These are phyloP conservation scores for Etheostoma nigrum DNA, from an alignment of 2,797 vertebrate species.

Conservation along the genomic window DNA sequence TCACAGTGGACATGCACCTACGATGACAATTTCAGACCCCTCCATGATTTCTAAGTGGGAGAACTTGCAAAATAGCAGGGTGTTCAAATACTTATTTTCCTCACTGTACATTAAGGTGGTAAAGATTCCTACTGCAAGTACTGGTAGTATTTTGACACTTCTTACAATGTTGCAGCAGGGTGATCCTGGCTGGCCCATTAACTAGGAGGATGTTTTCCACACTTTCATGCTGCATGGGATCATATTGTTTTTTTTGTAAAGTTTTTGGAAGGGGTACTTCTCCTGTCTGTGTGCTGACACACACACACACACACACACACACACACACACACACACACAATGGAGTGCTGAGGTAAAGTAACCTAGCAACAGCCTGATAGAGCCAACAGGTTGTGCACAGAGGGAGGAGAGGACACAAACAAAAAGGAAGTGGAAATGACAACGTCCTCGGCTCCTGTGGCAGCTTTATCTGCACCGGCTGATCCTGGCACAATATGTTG, in stretches of 20 bases:
- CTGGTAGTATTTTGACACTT: slow-evolving; percentile 26
- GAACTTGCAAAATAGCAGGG: too few relatives aligned
- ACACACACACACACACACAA: slow-evolving; percentile 8
- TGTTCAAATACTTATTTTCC: too few relatives aligned
- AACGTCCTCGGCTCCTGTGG: slow-evolving; percentile 37
- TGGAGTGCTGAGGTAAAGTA: slow-evolving; percentile 62
- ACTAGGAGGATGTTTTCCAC: slow-evolving; percentile 26
- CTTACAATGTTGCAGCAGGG: slow-evolving; percentile 3
- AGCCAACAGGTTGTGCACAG: slow-evolving; percentile 71
- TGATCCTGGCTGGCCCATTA: slow-evolving; percentile 11
- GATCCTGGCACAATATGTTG: slow-evolving; percentile 4
- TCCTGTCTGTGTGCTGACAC: slow-evolving; percentile 2
- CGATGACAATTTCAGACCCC: too few relatives aligned
- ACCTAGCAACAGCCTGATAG: slow-evolving; percentile 77
- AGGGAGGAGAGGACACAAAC: slow-evolving; percentile 54
- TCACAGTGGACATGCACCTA: too few relatives aligned
- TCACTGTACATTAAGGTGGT: neutral
- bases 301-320: slow-evolving; percentile 3
- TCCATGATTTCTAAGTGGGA: too few relatives aligned
- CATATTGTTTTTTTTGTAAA: neutral
- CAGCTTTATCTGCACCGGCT: slow-evolving; percentile 22
- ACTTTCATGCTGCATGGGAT: neutral
- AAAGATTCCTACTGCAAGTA: slow-evolving; percentile 13
- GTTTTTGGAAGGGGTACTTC: slow-evolving; percentile 10
- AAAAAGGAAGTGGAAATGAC: slow-evolving; percentile 62